phyloP scores from a whole-genome alignment of 2,113 vertebrate species.

The Noturus placidus region DNA sequence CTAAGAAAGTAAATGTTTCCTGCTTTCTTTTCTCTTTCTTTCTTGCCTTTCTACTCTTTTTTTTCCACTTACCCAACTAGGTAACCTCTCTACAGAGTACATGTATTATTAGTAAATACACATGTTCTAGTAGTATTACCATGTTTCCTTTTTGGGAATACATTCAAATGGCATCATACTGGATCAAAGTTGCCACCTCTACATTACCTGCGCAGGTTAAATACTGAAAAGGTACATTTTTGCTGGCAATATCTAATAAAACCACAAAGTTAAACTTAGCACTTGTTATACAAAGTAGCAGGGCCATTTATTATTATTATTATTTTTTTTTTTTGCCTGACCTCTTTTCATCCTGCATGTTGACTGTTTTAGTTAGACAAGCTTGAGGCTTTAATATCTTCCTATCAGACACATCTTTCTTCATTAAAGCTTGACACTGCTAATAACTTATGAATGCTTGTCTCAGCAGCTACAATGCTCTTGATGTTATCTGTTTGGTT shows the following conservation, averaged over 20 bases:
- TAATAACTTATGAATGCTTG: conserved; percentile 44
- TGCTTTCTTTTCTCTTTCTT: not conserved
- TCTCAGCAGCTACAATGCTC: conserved; percentile 45
- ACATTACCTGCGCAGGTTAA: not conserved
- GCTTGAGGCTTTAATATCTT: conserved; percentile 21
- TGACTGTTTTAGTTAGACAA: conserved; percentile 7
- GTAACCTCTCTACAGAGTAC: no score
- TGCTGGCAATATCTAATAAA: not conserved
- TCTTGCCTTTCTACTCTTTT: not conserved
- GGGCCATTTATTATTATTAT: no score
- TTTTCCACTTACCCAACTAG: not conserved
- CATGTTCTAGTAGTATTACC: not conserved
- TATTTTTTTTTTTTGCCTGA: not conserved
- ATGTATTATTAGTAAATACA: not conserved
- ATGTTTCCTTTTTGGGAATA: no score
- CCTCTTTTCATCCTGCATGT: conserved; percentile 16
- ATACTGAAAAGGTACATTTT: not conserved
- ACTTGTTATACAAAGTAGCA: not conserved
- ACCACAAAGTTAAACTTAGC: not conserved
- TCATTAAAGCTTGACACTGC: conserved; percentile 33
- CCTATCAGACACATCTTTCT: conserved; percentile 28
- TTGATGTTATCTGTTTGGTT: conserved; percentile 33
- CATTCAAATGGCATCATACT: no score
- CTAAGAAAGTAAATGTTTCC: not conserved
- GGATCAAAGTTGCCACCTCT: not conserved